phyloP scores from a whole-genome alignment of 2,797 vertebrate species.

The Lepilemur septentrionalis region DNA sequence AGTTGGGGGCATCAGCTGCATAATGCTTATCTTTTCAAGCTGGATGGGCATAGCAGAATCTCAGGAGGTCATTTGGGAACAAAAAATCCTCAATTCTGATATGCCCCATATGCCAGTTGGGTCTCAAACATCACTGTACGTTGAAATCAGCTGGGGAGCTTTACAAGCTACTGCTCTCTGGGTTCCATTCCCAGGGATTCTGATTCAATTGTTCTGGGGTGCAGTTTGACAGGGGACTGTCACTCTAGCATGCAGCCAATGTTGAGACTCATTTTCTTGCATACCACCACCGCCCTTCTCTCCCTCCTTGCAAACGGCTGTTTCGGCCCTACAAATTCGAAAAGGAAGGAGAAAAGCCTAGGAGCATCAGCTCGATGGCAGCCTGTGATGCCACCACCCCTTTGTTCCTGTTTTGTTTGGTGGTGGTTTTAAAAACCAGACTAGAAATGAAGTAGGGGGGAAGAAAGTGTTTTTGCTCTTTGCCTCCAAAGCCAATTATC shows the following conservation, averaged over 20 bases:
- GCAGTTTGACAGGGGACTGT: not conserved
- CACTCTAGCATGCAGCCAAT: not conserved
- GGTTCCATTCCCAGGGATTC: not conserved
- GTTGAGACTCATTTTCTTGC: not conserved
- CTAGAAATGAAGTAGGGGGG: slow-evolving; percentile 12
- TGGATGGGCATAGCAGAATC: not conserved
- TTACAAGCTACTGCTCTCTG: not conserved
- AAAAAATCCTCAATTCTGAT: not conserved
- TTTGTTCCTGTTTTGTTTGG: not conserved
- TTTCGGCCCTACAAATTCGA: not conserved
- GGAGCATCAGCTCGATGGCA: not conserved
- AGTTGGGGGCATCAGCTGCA: not conserved
- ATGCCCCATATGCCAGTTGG: too few species aligned
- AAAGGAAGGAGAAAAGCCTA: not conserved
- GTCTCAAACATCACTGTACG: not conserved
- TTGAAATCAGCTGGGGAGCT: not conserved
- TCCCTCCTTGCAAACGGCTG: not conserved
- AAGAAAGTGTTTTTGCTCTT: not conserved
- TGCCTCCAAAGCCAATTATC: slow-evolving; percentile 42
- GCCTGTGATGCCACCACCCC: not conserved
- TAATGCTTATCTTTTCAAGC: not conserved
- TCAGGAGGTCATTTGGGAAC: not conserved
- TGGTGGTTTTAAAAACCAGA: not conserved
- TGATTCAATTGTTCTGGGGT: not conserved
- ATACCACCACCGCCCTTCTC: not conserved